Conservation (phyloP, 2,113 vertebrate genomes). For the Sphyrna mokarran region DNA sequence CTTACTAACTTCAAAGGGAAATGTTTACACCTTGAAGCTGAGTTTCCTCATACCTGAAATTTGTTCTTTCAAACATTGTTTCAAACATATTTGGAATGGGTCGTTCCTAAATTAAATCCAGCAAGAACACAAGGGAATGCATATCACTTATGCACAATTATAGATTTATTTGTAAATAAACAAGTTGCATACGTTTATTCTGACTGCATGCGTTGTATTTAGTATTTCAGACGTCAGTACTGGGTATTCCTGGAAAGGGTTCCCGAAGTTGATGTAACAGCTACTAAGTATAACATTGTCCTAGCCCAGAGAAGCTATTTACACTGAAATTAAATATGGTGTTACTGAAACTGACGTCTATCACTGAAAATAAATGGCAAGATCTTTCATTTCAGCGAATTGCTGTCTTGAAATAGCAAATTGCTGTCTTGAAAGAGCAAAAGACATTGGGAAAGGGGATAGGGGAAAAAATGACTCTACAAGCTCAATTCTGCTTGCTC, state of each 20-base stretch:
- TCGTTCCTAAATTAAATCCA: background rate
- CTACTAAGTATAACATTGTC: background rate
- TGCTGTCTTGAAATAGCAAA: background rate
- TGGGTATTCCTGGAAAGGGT: too few relatives aligned
- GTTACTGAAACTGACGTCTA: background rate
- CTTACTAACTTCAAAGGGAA: background rate
- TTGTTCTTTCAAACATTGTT: background rate
- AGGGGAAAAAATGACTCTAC: background rate
- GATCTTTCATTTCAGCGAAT: background rate
- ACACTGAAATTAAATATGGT: background rate
- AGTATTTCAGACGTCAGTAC: background rate
- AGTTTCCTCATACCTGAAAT: background rate
- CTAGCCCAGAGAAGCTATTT: background rate
- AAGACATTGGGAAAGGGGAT: background rate
- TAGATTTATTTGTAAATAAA: background rate
- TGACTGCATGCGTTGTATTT: background rate
- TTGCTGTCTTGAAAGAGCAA: background rate
- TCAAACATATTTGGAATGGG: too few relatives aligned
- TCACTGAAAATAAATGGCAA: background rate
- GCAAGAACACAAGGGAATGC: background rate
- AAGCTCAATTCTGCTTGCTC: background rate
- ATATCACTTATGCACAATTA: background rate
- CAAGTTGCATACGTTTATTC: background rate
- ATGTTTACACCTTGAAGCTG: background rate
- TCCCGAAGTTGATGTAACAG: background rate